Conservation (phyloP, 2,797 vertebrate species). For the Capromys pilorides region DNA sequence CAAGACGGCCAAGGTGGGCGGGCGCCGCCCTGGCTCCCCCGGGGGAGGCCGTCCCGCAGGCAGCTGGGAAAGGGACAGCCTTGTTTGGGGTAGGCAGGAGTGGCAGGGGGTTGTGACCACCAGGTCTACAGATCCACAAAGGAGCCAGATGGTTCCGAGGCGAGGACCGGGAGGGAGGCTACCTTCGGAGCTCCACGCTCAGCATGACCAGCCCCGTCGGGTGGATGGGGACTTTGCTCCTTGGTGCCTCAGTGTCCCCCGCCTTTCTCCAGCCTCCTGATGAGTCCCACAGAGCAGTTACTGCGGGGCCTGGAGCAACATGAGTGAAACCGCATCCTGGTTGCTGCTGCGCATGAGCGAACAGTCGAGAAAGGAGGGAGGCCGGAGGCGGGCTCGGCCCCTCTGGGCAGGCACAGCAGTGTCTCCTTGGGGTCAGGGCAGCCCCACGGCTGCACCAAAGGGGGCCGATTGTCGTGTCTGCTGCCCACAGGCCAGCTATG, state of each 20-base stretch:
- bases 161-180: not conserved
- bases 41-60: no score
- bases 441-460: not conserved
- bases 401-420: not conserved
- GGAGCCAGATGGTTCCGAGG: not conserved
- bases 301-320: rapidly evolving
- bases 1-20: slow-evolving; percentile 94
- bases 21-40: rapidly evolving
- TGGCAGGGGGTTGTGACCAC: no score
- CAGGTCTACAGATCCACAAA: not conserved
- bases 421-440: not conserved
- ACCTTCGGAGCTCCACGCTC: rapidly evolving
- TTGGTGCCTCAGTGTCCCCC: not conserved
- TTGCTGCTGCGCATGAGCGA: rapidly evolving
- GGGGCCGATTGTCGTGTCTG: not conserved
- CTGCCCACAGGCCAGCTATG: not conserved
- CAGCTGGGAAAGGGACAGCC: no score
- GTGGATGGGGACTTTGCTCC: not conserved
- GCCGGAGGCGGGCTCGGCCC: not conserved
- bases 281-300: not conserved
- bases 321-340: not conserved
- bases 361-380: not conserved
- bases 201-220: rapidly evolving
- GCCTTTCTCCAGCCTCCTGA: not conserved
- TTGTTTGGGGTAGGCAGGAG: not conserved